Conservation (phyloP, 1,140 invertebrate genomes). For the Plodia interpunctella region DNA sequence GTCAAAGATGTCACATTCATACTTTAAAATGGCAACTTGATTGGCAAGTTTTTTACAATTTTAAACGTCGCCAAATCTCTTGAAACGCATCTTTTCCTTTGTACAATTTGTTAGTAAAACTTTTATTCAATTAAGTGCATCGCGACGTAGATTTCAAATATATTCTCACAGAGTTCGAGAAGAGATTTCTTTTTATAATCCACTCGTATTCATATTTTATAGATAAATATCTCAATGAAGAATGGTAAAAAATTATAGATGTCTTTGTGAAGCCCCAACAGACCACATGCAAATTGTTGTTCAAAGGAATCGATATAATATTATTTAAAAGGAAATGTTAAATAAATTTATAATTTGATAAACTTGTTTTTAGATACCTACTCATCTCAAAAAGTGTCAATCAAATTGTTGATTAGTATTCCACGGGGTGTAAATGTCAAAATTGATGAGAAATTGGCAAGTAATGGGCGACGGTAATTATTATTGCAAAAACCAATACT, state of each 20-base stretch:
- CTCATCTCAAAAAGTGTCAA: constrained; percentile 53
- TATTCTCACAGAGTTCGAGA: constrained; percentile 54
- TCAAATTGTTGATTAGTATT: constrained; percentile 39
- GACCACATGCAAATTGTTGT: constrained; percentile 8
- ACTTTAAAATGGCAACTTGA: constrained; percentile 73
- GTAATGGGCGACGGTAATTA: constrained; percentile 55
- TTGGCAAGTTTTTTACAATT: constrained; percentile 64
- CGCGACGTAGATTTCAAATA: constrained; percentile 31
- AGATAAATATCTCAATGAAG: neutral
- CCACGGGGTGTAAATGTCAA: constrained; percentile 36
- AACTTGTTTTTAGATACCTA: constrained; percentile 49
- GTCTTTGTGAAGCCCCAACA: neutral
- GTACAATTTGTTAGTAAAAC: constrained; percentile 42
- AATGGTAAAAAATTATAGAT: neutral
- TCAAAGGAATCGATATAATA: constrained; percentile 8
- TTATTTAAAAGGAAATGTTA: constrained; percentile 19
- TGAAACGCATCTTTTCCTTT: constrained; percentile 55
- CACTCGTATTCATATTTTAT: constrained; percentile 10
- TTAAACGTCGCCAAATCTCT: constrained; percentile 57
- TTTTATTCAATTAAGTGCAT: constrained; percentile 32
- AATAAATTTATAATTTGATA: constrained; percentile 49
- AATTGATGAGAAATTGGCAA: constrained; percentile 54
- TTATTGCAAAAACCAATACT: constrained; percentile 34
- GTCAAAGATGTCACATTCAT: constrained; percentile 61
- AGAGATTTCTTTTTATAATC: constrained; percentile 16